These are phyloP conservation scores for Slavum lentiscoides DNA, from an alignment of 2,888 invertebrate species.

Conservation along the genomic window DNA sequence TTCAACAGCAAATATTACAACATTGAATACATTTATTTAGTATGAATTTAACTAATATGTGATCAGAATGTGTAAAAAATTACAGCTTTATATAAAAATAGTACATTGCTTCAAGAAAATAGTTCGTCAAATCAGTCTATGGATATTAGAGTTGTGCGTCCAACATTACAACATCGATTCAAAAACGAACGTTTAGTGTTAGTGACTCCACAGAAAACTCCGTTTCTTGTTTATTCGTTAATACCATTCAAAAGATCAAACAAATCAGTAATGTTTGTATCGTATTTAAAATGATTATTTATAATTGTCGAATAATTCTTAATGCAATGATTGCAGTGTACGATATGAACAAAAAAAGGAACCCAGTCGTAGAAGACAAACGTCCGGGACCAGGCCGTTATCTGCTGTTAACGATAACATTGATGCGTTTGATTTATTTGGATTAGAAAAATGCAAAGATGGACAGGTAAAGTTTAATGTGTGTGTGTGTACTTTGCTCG, in stretches of 20 bases:
- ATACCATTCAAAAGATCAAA: constrained; percentile 69
- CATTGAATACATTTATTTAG: too few species aligned
- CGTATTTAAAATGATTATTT: too few species aligned
- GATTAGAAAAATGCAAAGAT: constrained; percentile 78
- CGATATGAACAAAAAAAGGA: constrained; percentile 65
- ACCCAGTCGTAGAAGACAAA: constrained; percentile 75
- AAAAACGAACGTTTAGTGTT: constrained; percentile 81
- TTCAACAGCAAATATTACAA: too few species aligned
- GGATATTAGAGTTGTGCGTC: constrained; percentile 62
- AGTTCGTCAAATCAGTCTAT: constrained; percentile 34
- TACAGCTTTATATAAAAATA: constrained; percentile 40
- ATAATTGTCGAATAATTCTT: constrained; percentile 47
- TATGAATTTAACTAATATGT: too few species aligned
- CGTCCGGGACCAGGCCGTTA: constrained; percentile 79
- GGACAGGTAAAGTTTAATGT: constrained; percentile 68
- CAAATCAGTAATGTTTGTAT: constrained; percentile 42
- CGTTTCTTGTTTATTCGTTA: constrained; percentile 84
- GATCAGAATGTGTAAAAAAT: constrained; percentile 21
- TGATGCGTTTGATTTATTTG: constrained; percentile 84
- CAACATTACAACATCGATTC: constrained; percentile 70
- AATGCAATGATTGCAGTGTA: constrained; percentile 36
- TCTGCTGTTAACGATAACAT: constrained; percentile 80
- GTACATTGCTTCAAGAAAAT: constrained; percentile 33
- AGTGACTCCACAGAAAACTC: constrained; percentile 75
- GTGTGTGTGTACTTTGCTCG: too few species aligned